A percentile compares a stretch with the other conserved stretches of the same genome.
These are phyloP conservation scores for Falco novaeseelandiae DNA, from an alignment of 2,797 vertebrate species.

Conservation along the genomic window DNA sequence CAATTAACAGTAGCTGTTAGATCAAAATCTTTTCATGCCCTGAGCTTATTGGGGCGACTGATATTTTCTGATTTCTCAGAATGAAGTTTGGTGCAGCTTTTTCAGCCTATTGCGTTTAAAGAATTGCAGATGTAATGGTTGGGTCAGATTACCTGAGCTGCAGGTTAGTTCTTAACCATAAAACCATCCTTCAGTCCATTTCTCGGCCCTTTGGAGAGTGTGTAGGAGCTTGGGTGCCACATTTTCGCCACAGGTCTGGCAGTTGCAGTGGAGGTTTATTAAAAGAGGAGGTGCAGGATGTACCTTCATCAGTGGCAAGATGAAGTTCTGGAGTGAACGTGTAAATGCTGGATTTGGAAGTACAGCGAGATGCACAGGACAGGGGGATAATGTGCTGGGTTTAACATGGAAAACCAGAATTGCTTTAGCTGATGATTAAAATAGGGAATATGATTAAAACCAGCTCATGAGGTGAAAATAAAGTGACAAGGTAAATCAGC, in stretches of 20 bases:
- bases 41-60: background rate
- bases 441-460: slow-evolving; percentile 9
- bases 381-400: background rate
- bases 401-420: background rate
- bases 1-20: background rate
- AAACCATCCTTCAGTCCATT: background rate
- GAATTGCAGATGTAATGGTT: background rate
- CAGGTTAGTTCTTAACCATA: background rate
- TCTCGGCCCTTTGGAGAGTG: background rate
- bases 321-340: background rate
- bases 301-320: background rate
- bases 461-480: slow-evolving; percentile 14
- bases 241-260: background rate
- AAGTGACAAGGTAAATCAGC: slow-evolving; percentile 38
- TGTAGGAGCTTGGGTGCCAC: background rate
- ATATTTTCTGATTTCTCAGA: background rate
- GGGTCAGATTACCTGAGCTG: background rate
- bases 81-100: background rate
- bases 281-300: background rate
- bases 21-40: background rate
- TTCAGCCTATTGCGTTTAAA: background rate
- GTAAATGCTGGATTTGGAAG: background rate
- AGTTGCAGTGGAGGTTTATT: background rate
- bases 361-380: background rate
- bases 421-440: background rate